Percentiles rank a stretch among this genome's conserved stretches.
Evolutionary conservation across 2,113 vertebrate species (phyloP).

Genomic region (Ochotona princeps): DNA sequence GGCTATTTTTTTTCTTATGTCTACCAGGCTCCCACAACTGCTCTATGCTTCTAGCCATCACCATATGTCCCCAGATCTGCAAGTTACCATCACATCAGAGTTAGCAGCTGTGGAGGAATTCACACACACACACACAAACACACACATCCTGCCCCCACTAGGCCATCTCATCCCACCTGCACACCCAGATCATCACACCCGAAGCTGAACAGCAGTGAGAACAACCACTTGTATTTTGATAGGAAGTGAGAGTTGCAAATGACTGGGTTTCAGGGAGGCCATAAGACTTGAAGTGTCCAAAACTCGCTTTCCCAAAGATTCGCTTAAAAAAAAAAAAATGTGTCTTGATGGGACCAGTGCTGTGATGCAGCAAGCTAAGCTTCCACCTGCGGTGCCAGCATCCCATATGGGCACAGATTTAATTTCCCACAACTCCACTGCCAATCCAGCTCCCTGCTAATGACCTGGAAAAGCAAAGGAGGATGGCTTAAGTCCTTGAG

Average conservation of each 20-base stretch:
- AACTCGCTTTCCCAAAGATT: conserved; percentile 20
- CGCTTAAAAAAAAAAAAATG: too few relatives aligned
- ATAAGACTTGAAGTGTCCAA: background rate
- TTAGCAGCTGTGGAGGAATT: conserved; percentile 25
- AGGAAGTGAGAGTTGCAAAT: background rate
- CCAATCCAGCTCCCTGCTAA: too few relatives aligned
- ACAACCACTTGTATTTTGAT: background rate
- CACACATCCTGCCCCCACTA: too few relatives aligned
- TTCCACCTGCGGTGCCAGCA: too few relatives aligned
- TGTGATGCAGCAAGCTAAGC: too few relatives aligned
- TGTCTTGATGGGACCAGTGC: too few relatives aligned
- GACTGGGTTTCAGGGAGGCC: background rate
- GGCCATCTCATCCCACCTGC: background rate
- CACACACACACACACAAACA: background rate
- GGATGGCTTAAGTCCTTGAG: too few relatives aligned
- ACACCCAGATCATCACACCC: background rate
- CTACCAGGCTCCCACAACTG: conserved; percentile 7
- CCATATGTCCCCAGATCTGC: conserved; percentile 60
- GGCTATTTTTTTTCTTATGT: background rate
- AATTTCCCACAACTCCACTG: too few relatives aligned
- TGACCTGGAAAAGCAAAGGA: too few relatives aligned
- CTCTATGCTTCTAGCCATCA: background rate
- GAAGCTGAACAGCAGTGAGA: fast-evolving
- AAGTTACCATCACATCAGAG: conserved; percentile 53
- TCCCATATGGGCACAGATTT: too few relatives aligned